Evolutionary conservation across 2,113 vertebrate genomes (phyloP).

Genomic region (Gallinago media): DNA sequence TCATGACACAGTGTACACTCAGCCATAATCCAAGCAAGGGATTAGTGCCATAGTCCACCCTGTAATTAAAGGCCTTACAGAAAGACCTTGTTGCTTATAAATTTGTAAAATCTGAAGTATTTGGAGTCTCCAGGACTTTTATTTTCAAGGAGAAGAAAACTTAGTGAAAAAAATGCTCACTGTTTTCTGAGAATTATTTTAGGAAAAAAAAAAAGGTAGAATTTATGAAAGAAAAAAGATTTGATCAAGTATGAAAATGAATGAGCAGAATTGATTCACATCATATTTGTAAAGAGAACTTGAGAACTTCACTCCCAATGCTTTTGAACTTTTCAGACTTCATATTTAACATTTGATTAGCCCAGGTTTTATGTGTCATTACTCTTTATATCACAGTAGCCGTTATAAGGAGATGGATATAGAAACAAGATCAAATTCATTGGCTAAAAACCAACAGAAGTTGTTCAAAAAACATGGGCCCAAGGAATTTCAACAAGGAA

Average conservation of each 20-base stretch:
- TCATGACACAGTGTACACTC: not conserved
- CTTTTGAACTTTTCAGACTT: not conserved
- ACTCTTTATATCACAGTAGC: not conserved
- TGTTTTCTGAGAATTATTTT: not conserved
- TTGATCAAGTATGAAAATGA: not conserved
- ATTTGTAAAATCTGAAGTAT: not conserved
- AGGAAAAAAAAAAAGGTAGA: not conserved
- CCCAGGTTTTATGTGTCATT: not conserved
- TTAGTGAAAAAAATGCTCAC: not conserved
- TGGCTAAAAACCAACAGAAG: not conserved
- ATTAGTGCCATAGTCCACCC: not conserved
- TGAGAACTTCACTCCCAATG: not conserved
- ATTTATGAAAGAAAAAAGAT: not conserved
- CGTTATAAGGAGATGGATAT: not conserved
- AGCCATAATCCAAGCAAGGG: not conserved
- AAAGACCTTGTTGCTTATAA: not conserved
- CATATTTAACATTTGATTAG: not conserved
- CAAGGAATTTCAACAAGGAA: not conserved
- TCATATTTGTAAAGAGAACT: not conserved
- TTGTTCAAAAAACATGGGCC: not conserved
- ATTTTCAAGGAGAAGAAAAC: not conserved
- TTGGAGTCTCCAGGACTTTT: not conserved
- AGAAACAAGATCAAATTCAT: not conserved
- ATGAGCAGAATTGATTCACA: not conserved
- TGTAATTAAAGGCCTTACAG: slow-evolving; percentile 5